phyloP scores from a whole-genome alignment of 2,113 vertebrate genomes.

The Phyllopteryx taeniolatus region DNA sequence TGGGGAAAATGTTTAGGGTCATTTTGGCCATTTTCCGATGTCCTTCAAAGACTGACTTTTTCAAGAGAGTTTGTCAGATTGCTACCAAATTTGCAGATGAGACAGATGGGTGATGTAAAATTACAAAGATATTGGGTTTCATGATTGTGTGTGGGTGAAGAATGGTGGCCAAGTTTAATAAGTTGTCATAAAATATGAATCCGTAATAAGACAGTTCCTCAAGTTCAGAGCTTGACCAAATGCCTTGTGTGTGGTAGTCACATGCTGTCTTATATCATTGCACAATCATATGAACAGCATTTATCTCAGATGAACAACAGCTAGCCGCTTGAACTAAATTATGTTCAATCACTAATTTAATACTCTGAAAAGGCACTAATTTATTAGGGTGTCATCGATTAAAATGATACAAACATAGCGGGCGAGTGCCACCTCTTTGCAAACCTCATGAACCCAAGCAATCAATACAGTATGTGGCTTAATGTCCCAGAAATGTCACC shows the following conservation, averaged over 20 bases:
- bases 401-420: too few species aligned
- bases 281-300: too few species aligned
- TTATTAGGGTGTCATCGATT: too few species aligned
- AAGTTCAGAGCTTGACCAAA: background rate
- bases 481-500: too few species aligned
- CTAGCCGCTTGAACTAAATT: too few species aligned
- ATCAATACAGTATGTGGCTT: too few species aligned
- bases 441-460: too few species aligned
- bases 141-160: background rate
- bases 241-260: background rate
- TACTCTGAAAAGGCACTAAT: too few species aligned
- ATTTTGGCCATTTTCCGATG: background rate
- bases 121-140: background rate
- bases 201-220: background rate
- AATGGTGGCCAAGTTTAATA: background rate
- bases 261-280: too few species aligned
- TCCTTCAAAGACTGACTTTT: background rate
- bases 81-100: background rate
- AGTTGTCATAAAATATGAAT: background rate
- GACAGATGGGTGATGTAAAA: background rate
- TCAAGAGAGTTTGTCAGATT: background rate
- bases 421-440: too few species aligned
- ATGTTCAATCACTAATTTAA: too few species aligned
- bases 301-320: too few species aligned
- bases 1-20: background rate